phyloP scores from a whole-genome alignment of 2,113 vertebrate species.

The Megalops atlanticus region DNA sequence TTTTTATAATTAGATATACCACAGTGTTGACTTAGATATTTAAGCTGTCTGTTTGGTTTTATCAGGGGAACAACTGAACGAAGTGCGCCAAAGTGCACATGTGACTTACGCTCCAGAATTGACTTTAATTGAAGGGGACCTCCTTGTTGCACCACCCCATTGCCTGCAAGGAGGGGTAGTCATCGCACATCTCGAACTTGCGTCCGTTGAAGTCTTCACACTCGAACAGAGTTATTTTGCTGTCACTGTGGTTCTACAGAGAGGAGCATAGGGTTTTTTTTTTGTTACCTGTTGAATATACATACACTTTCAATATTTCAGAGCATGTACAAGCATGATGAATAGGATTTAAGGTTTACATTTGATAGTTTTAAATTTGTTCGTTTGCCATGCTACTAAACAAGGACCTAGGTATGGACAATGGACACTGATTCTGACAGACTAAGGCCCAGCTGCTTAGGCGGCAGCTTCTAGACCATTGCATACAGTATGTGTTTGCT shows the following conservation, averaged over 20 bases:
- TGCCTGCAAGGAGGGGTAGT: conserved; percentile 93
- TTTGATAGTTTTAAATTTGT: too few relatives aligned
- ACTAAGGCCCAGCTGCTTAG: too few relatives aligned
- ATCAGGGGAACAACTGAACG: too few relatives aligned
- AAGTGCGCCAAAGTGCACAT: background rate
- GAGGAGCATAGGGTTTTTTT: background rate
- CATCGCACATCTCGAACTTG: conserved; percentile 91
- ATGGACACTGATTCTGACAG: too few relatives aligned
- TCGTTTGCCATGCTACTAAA: too few relatives aligned
- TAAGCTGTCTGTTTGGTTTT: background rate
- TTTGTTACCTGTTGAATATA: too few relatives aligned
- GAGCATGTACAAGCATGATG: too few relatives aligned
- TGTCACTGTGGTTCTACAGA: conserved; percentile 91
- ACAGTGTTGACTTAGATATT: background rate
- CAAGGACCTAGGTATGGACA: too few relatives aligned
- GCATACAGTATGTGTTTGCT: background rate
- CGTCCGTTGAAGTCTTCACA: conserved; percentile 92
- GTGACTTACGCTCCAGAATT: conserved; percentile 89
- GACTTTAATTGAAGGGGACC: conserved; percentile 91
- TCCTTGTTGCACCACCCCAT: conserved; percentile 97
- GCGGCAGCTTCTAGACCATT: too few relatives aligned
- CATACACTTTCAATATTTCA: too few relatives aligned
- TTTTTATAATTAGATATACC: background rate
- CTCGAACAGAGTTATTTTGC: conserved; percentile 87
- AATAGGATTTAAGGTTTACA: too few relatives aligned